Evolutionary conservation across 2,888 invertebrate species (phyloP).

Genomic region (Perizoma flavofasciatum): DNA sequence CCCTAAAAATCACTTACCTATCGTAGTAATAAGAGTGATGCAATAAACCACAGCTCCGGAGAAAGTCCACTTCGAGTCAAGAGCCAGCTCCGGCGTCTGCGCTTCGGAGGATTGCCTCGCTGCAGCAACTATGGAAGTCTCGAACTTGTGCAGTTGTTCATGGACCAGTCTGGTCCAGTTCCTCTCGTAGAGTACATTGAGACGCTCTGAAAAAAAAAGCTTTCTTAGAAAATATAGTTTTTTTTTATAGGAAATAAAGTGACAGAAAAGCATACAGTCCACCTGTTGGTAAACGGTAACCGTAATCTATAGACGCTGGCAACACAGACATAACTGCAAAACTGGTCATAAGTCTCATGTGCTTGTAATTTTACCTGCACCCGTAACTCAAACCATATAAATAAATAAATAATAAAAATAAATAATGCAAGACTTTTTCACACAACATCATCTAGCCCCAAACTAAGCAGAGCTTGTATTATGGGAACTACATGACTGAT

Average conservation of each 20-base stretch:
- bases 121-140: conserved; percentile 90
- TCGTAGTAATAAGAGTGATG: conserved; percentile 94
- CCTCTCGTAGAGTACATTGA: conserved; percentile 92
- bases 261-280: too few relatives aligned
- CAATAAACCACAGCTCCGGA: conserved; percentile 93
- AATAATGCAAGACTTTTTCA: too few relatives aligned
- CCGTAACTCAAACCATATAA: too few relatives aligned
- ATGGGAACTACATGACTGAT: too few relatives aligned
- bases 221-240: conserved; percentile 1
- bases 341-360: too few relatives aligned
- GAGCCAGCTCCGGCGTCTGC: conserved; percentile 66
- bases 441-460: too few relatives aligned
- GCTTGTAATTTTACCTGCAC: too few relatives aligned
- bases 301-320: too few relatives aligned
- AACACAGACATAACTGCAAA: too few relatives aligned
- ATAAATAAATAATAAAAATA: too few relatives aligned
- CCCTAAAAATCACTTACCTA: conserved; percentile 84
- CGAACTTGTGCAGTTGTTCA: conserved; percentile 90
- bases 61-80: conserved; percentile 90
- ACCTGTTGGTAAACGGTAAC: too few relatives aligned
- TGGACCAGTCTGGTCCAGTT: conserved; percentile 93
- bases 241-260: background rate
- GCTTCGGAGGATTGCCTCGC: conserved; percentile 82
- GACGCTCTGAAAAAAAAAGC: conserved; percentile 83
- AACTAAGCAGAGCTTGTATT: too few relatives aligned